A percentile compares a stretch with the other conserved stretches of the same genome.
Evolutionary conservation across 2,113 vertebrate genomes (phyloP).

Genomic region (Xenus cinereus): DNA sequence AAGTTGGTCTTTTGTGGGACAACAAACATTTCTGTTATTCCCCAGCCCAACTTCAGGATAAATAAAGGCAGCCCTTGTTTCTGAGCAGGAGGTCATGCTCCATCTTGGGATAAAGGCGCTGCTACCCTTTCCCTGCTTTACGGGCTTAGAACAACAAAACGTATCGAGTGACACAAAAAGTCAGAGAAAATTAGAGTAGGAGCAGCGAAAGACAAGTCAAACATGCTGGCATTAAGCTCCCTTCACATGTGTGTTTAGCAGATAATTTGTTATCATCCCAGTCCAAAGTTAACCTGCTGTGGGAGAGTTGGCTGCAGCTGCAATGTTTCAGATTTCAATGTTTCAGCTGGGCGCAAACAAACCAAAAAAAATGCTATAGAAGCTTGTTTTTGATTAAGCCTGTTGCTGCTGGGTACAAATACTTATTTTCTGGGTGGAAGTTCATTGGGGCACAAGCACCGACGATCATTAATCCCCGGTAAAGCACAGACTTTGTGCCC

Average conservation of each 20-base stretch:
- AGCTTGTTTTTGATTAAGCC: constrained; percentile 66
- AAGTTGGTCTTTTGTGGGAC: background rate
- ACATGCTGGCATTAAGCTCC: background rate
- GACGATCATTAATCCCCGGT: background rate
- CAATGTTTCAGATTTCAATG: constrained; percentile 12
- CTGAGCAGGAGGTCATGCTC: background rate
- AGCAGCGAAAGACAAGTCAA: background rate
- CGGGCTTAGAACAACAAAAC: constrained; percentile 4
- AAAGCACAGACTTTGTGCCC: background rate
- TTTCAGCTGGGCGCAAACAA: constrained; percentile 52
- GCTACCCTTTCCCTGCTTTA: background rate
- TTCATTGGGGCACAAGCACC: constrained; percentile 54
- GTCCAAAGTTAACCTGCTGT: constrained; percentile 63
- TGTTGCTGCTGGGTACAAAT: background rate
- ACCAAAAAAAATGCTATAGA: background rate
- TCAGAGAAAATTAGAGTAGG: background rate
- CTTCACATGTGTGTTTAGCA: constrained; percentile 43
- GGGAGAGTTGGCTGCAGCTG: constrained; percentile 43
- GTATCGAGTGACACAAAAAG: background rate
- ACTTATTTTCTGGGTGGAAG: constrained; percentile 62
- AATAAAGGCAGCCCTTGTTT: constrained; percentile 28
- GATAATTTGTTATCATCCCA: constrained; percentile 39
- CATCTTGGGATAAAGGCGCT: background rate
- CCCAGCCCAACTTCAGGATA: background rate
- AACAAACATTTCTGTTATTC: constrained; percentile 21